Evolutionary conservation across 2,888 invertebrate genomes (phyloP), one percentile per base, ranked within the genome.

Genomic region (Cecidostiba fungosa): DNA sequence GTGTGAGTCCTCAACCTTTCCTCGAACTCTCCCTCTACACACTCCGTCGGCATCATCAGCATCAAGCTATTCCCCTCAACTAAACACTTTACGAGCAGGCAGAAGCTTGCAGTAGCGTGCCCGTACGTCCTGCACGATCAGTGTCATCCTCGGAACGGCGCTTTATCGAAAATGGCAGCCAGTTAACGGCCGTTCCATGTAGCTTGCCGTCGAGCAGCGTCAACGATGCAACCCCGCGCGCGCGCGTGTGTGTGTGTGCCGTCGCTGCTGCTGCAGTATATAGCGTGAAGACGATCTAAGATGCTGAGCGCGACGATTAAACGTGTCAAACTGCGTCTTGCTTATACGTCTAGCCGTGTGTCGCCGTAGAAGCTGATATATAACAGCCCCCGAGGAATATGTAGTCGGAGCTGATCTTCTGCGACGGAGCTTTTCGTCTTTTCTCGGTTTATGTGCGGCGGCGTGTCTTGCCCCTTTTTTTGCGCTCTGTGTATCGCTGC

Each of bases 31-130:
- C 59, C 59, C 50, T 32, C 74, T 70, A 72, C 59, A 32, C 26
- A 76, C 82, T 74, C 36, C 32, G 77, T 77, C 66, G 79, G 26
- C 87, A 88, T 86, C 87, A 85, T 69, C 90, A 84, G 87, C 90
- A 89, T 91, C 91, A 90, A 90, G 91, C 91, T 91, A 8, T 8
- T 91, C 91, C 92, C 91, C 91, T 91, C 92, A 89, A 90, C 93
- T 93, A 93, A 93, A 93, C 93, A 92, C 92, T 93, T 93, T 93
- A 92, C 91, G 92, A 92, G 92, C 92, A 92, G 92, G 92, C 92
- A 91, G 92, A 23, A 14, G 70, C 50, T 69, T 23, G 78, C 54
- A 59, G 78, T n/a, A 59, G 19, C 14, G 90, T 90, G 80, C 77
- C n/a, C 54, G 91, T 89, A 91, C 92, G 93, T 93, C 93, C 91